phyloP scores from a whole-genome alignment of 2,113 vertebrate species.

The Clarias magur region DNA sequence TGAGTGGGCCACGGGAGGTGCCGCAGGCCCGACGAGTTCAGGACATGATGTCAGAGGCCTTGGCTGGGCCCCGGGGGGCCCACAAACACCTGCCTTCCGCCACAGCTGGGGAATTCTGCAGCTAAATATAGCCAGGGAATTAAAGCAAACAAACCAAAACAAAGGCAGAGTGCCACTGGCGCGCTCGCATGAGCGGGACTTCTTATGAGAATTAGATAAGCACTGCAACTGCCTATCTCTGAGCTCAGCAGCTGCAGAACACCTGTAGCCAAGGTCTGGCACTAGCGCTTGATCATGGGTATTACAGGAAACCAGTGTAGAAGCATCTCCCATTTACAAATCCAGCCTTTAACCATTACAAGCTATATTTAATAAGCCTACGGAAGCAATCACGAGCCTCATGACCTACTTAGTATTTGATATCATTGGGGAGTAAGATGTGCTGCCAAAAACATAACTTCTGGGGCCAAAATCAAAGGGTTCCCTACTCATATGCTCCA shows the following conservation, averaged over 20 bases:
- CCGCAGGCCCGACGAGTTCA: constrained; percentile 64
- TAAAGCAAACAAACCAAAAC: constrained; percentile 66
- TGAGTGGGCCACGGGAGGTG: constrained; percentile 47
- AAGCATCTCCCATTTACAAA: background rate
- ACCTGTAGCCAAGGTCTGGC: constrained; percentile 45
- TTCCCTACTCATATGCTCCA: background rate
- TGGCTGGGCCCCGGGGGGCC: constrained; percentile 54
- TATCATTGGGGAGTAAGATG: background rate
- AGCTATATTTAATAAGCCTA: background rate
- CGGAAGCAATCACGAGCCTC: background rate
- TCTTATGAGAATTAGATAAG: constrained; percentile 61
- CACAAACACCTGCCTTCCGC: constrained; percentile 69
- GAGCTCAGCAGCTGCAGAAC: constrained; percentile 57
- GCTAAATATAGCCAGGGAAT: constrained; percentile 70
- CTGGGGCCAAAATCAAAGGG: background rate
- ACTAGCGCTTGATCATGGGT: background rate
- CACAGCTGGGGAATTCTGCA: constrained; percentile 67
- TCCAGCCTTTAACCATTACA: background rate
- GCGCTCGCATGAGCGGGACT: constrained; percentile 56
- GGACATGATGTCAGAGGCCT: constrained; percentile 69
- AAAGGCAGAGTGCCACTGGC: constrained; percentile 57
- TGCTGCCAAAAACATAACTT: background rate
- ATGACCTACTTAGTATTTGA: background rate
- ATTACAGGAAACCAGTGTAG: background rate
- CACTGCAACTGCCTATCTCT: constrained; percentile 49